These are phyloP conservation scores for Pseudococcus longispinus DNA, from an alignment of 2,888 invertebrate genomes.

Conservation along the genomic window DNA sequence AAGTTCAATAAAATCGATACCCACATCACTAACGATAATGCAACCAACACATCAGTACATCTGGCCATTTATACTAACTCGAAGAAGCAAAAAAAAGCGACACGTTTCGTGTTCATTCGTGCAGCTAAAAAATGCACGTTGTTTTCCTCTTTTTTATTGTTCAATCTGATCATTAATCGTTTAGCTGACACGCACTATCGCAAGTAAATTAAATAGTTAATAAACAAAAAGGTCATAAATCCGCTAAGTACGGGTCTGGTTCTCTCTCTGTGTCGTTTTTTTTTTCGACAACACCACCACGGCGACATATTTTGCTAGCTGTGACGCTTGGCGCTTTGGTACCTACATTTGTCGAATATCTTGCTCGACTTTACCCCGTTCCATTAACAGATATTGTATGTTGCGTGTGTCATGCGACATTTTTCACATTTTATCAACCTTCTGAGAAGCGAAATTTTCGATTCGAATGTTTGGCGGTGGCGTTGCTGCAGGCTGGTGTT, in stretches of 20 bases:
- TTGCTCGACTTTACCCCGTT: constrained; percentile 5
- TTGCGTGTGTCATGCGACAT: constrained; percentile 40
- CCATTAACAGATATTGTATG: constrained; percentile 2
- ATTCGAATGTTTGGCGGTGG: neutral
- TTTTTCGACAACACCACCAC: neutral
- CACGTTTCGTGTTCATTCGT: neutral
- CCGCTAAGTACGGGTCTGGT: neutral
- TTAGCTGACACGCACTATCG: constrained; percentile 41
- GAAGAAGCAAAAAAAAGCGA: neutral
- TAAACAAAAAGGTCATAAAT: constrained; percentile 42
- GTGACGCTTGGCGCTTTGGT: neutral
- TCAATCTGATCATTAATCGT: constrained; percentile 36
- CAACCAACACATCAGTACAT: neutral
- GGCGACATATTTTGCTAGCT: neutral
- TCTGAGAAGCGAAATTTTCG: constrained; percentile 25
- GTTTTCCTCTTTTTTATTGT: constrained; percentile 29
- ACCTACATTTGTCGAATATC: neutral
- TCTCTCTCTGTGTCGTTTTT: neutral
- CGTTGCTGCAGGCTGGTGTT: neutral
- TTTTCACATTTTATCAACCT: constrained; percentile 5
- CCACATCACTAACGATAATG: neutral
- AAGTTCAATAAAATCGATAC: neutral
- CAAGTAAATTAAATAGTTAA: constrained; percentile 38
- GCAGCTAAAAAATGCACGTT: constrained; percentile 28
- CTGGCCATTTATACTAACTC: neutral